Conservation (phyloP, 2,888 invertebrate genomes). For the Atrina japonica region DNA sequence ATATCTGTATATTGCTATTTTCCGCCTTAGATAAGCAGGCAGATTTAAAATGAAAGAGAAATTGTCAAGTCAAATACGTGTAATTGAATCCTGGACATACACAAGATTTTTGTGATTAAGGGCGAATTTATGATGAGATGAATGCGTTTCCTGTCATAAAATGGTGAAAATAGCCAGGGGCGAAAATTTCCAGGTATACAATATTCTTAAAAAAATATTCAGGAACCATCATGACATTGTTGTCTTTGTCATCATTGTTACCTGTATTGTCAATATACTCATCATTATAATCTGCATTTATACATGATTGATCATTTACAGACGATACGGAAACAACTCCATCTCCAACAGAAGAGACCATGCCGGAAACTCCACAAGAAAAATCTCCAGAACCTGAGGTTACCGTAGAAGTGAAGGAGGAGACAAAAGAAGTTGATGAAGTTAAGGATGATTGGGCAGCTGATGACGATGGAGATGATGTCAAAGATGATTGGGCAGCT, state of each 20-base stretch:
- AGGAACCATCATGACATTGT: too few relatives aligned
- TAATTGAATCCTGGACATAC: too few relatives aligned
- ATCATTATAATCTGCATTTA: neutral
- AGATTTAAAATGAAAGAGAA: too few relatives aligned
- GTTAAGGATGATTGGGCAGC: slow-evolving; percentile 32
- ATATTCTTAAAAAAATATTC: too few relatives aligned
- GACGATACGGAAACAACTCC: slow-evolving; percentile 48
- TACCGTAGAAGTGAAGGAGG: slow-evolving; percentile 23
- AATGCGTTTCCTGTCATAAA: too few relatives aligned
- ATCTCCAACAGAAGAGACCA: slow-evolving; percentile 49
- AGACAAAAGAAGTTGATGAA: slow-evolving; percentile 22
- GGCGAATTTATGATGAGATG: too few relatives aligned
- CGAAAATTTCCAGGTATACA: too few relatives aligned
- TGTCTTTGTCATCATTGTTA: neutral
- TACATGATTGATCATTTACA: neutral
- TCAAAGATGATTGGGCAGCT: slow-evolving; percentile 75
- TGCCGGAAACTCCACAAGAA: slow-evolving; percentile 47
- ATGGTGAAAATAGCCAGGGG: too few relatives aligned
- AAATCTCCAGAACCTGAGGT: slow-evolving; percentile 46
- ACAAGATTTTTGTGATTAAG: too few relatives aligned
- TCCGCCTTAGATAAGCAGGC: too few relatives aligned
- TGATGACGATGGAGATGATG: slow-evolving; percentile 79
- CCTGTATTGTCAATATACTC: neutral
- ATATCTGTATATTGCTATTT: too few relatives aligned
- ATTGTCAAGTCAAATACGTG: too few relatives aligned